Conservation (phyloP, 1,140 invertebrate genomes). For the Chironomus striatipennis region DNA sequence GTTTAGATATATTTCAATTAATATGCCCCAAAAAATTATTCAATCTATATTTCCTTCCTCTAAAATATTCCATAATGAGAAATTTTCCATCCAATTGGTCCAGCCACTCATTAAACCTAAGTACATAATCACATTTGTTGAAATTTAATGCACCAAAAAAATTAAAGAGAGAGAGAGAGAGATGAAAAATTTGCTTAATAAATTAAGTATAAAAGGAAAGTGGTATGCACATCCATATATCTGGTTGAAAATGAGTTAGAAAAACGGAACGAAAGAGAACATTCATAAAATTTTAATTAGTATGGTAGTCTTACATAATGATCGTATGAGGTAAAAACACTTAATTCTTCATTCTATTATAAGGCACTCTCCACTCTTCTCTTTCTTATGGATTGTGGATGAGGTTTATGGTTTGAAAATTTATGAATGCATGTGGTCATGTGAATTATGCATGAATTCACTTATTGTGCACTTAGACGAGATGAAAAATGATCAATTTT, state of each 20-base stretch:
- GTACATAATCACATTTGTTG: no score
- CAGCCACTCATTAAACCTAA: no score
- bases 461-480: no score
- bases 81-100: no score
- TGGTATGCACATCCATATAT: background rate
- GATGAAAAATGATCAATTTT: no score
- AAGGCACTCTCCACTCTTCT: background rate
- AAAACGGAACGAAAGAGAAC: background rate
- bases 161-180: background rate
- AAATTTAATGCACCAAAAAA: background rate
- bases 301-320: background rate
- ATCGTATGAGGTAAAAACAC: conserved; percentile 10
- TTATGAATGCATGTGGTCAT: conserved; percentile 7
- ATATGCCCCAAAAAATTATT: no score
- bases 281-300: conserved; percentile 10
- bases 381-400: background rate
- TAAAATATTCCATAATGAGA: no score
- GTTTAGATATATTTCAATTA: no score
- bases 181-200: conserved; percentile 9
- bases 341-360: conserved; percentile 10
- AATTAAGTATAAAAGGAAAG: background rate
- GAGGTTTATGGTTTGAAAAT: background rate
- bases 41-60: no score
- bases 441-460: background rate
- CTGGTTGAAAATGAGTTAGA: background rate